Conservation (phyloP, 2,113 vertebrate genomes). For the Mormyrus iriodes region DNA sequence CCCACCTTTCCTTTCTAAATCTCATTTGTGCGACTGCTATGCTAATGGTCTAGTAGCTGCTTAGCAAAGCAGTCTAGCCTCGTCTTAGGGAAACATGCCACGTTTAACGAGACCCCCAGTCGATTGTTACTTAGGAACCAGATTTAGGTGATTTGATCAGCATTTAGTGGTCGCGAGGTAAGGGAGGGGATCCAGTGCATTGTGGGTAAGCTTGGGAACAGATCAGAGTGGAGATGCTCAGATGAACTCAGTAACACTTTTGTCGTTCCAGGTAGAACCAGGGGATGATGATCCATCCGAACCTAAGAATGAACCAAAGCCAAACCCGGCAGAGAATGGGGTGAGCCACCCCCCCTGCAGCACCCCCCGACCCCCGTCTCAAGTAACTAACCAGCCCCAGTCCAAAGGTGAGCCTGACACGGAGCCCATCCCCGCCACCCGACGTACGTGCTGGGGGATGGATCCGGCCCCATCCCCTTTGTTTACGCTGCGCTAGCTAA, state of each 20-base stretch:
- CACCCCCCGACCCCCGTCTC: conserved; percentile 72
- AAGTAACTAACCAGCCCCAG: conserved; percentile 73
- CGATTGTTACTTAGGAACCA: neutral
- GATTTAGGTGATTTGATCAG: neutral
- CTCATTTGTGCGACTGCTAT: neutral
- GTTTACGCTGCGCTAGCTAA: neutral
- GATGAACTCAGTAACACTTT: neutral
- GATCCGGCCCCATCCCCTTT: neutral
- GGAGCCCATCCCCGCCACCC: neutral
- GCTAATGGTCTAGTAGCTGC: neutral
- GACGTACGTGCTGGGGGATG: neutral
- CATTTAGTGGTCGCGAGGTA: neutral
- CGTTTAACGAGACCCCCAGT: neutral
- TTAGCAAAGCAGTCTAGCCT: neutral
- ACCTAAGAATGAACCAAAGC: conserved; percentile 68
- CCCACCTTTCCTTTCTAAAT: neutral
- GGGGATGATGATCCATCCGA: conserved; percentile 73
- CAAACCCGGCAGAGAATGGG: conserved; percentile 82
- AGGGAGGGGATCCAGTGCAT: neutral
- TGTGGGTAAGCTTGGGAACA: neutral
- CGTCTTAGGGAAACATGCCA: neutral
- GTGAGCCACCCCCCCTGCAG: conserved; percentile 72
- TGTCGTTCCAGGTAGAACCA: conserved; percentile 67
- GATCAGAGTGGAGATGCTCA: neutral
- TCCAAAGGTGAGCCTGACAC: conserved; percentile 67